Conservation (phyloP, 2,113 vertebrate species). For the Tapirus terrestris region DNA sequence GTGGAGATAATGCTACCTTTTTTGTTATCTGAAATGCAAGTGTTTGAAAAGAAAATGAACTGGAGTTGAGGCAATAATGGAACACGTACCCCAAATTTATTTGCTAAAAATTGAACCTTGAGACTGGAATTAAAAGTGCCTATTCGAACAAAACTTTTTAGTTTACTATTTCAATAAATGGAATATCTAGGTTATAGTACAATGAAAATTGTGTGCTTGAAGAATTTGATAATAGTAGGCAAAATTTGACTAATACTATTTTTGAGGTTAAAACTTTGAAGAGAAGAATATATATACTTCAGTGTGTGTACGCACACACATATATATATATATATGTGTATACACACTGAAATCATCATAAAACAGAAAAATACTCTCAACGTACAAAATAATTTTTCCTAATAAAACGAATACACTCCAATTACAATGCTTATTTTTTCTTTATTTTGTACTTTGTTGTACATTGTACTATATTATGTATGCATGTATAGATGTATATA, state of each 20-base stretch:
- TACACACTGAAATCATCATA: neutral
- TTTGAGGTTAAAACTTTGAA: neutral
- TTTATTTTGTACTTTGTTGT: neutral
- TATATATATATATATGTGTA: neutral
- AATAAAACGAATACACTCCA: neutral
- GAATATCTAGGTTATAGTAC: neutral
- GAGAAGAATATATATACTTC: neutral
- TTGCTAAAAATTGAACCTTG: neutral
- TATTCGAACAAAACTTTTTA: neutral
- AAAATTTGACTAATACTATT: neutral
- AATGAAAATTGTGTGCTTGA: neutral
- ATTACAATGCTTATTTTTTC: neutral
- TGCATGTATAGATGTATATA: fast-evolving
- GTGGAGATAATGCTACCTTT: neutral
- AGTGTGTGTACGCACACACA: neutral
- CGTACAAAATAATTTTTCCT: neutral
- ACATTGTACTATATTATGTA: neutral
- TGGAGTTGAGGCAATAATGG: neutral
- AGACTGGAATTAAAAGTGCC: neutral
- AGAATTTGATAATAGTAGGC: neutral
- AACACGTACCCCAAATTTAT: neutral
- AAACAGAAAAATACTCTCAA: neutral
- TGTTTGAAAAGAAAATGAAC: conserved; percentile 4
- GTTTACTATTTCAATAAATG: neutral
- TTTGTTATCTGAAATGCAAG: neutral